Percentiles rank a stretch among this genome's conserved stretches.
Evolutionary conservation across 2,888 invertebrate genomes (phyloP).

Genomic region (Aplocera efformata): DNA sequence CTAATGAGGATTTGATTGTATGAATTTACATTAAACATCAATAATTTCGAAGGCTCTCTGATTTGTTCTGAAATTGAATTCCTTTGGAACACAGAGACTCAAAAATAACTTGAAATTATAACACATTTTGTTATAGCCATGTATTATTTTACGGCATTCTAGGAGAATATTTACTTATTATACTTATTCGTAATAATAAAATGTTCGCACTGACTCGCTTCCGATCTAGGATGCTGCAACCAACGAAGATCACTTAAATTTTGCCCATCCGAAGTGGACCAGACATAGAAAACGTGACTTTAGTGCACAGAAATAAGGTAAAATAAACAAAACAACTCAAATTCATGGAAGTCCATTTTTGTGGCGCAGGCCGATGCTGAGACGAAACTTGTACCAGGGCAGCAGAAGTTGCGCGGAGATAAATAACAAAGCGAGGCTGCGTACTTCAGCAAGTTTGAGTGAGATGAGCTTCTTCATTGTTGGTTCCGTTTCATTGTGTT

Average conservation of each 20-base stretch:
- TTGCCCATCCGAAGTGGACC: conserved; percentile 10
- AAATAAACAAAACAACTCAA: conserved; percentile 16
- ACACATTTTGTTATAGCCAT: no score
- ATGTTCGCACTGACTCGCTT: no score
- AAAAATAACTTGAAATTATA: no score
- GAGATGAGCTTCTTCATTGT: conserved; percentile 1
- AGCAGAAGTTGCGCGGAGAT: conserved; percentile 31
- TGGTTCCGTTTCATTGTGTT: conserved; percentile 1
- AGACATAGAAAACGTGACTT: conserved; percentile 17
- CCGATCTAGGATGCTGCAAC: conserved; percentile 13
- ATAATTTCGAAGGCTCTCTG: no score
- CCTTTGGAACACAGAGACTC: no score
- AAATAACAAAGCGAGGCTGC: neutral
- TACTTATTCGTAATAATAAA: no score
- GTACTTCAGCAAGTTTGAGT: no score
- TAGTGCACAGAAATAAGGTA: conserved; percentile 19
- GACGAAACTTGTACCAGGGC: conserved; percentile 53
- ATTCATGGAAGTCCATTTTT: conserved; percentile 25
- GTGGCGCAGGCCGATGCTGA: conserved; percentile 28
- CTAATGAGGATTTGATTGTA: neutral
- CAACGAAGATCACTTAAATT: conserved; percentile 14
- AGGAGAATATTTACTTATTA: no score
- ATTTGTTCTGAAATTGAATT: no score
- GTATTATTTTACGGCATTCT: no score
- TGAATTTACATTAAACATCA: no score